These are phyloP conservation scores for Myodes glareolus DNA, from an alignment of 2,113 vertebrate species.

Conservation along the genomic window DNA sequence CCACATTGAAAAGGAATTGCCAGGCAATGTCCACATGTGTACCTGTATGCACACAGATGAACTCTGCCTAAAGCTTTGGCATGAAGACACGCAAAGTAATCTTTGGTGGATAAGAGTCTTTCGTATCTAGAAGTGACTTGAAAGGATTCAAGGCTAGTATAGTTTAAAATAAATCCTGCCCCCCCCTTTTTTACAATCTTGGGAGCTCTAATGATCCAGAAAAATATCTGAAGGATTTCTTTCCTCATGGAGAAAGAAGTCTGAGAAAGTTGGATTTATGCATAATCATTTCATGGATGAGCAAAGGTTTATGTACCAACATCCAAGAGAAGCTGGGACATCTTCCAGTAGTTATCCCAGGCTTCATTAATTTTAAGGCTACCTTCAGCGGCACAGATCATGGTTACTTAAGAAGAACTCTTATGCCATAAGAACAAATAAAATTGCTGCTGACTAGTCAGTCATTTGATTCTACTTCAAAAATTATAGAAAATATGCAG, in stretches of 20 bases:
- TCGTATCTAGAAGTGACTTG: slow-evolving; percentile 33
- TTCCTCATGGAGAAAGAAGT: slow-evolving; percentile 58
- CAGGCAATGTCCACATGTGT: neutral
- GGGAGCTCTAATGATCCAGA: slow-evolving; percentile 58
- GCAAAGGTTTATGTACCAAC: slow-evolving; percentile 77
- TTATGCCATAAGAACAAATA: slow-evolving; percentile 60
- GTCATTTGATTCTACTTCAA: slow-evolving; percentile 55
- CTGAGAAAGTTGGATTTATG: slow-evolving; percentile 78
- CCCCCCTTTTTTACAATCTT: slow-evolving; percentile 23
- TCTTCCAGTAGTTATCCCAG: slow-evolving; percentile 71
- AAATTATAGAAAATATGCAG: neutral
- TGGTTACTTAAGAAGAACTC: slow-evolving; percentile 63
- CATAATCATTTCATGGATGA: slow-evolving; percentile 76
- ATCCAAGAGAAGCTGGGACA: slow-evolving; percentile 74
- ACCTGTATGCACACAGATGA: neutral
- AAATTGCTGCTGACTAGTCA: slow-evolving; percentile 57
- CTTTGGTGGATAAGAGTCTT: neutral
- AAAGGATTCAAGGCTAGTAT: slow-evolving; percentile 29
- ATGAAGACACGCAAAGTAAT: neutral
- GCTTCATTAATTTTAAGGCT: slow-evolving; percentile 81
- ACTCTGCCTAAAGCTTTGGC: neutral
- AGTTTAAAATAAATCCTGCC: slow-evolving; percentile 36
- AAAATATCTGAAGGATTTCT: slow-evolving; percentile 2
- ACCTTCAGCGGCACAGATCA: slow-evolving; percentile 61
- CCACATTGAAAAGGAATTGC: neutral